These are phyloP conservation scores for Ophion ellenae DNA, from an alignment of 2,888 invertebrate genomes.

Conservation along the genomic window DNA sequence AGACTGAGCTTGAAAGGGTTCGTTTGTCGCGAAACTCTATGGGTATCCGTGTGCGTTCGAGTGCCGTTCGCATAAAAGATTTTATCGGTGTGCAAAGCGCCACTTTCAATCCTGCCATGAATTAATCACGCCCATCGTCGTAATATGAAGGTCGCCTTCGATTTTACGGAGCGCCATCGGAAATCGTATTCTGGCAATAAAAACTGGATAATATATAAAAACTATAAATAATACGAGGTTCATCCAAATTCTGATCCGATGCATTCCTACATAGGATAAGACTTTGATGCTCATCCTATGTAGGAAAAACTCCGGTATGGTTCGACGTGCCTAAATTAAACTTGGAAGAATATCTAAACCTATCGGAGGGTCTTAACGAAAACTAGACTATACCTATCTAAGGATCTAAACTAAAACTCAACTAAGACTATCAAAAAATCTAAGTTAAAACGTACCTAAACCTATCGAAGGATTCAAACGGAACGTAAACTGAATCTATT, in stretches of 20 bases:
- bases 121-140: conserved; percentile 71
- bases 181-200: neutral
- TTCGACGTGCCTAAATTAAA: neutral
- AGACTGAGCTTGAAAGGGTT: conserved; percentile 72
- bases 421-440: neutral
- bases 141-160: neutral
- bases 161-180: neutral
- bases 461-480: too few species aligned
- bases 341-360: neutral
- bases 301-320: neutral
- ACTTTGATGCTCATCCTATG: neutral
- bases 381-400: neutral
- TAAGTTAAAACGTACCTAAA: neutral
- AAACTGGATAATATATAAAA: neutral
- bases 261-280: too few species aligned
- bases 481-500: too few species aligned
- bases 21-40: conserved; percentile 44
- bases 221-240: neutral
- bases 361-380: neutral
- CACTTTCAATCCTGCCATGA: conserved; percentile 74
- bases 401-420: neutral
- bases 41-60: conserved; percentile 38
- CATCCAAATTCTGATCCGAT: neutral
- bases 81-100: conserved; percentile 73
- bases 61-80: conserved; percentile 66